Percentiles rank a stretch among this genome's conserved stretches.
These are phyloP conservation scores for Dicentrarchus labrax DNA, from an alignment of 2,113 vertebrate species.

Conservation along the genomic window DNA sequence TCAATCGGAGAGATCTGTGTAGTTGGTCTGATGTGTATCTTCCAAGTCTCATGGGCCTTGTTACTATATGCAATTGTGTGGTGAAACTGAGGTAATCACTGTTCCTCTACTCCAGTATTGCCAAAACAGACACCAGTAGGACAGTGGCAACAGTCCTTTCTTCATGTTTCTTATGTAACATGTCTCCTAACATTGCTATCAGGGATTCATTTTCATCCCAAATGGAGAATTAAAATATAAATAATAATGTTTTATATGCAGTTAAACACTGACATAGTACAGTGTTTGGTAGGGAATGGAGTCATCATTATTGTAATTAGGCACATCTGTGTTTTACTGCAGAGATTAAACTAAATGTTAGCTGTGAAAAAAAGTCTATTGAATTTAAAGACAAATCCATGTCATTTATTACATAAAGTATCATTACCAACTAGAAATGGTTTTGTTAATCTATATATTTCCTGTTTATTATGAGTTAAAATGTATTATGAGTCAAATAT, in stretches of 20 bases:
- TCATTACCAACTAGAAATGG: neutral
- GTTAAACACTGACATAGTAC: too few species aligned
- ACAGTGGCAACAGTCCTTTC: neutral
- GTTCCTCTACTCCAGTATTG: neutral
- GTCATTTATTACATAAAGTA: neutral
- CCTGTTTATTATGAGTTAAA: neutral
- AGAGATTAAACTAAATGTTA: neutral
- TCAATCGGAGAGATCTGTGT: too few species aligned
- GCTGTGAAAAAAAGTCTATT: neutral
- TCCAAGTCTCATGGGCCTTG: neutral
- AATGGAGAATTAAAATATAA: neutral
- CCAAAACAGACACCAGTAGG: neutral
- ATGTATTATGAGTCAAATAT: neutral
- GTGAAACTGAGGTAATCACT: neutral
- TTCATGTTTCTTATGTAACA: neutral
- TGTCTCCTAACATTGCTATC: neutral
- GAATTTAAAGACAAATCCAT: neutral
- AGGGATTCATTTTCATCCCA: neutral
- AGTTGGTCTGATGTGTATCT: too few species aligned
- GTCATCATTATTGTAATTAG: neutral
- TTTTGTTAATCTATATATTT: neutral
- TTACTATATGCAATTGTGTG: neutral
- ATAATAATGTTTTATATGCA: neutral
- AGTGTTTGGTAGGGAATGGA: too few species aligned
- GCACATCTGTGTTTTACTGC: conserved; percentile 3